These are phyloP conservation scores for Stichopus horrens DNA, from an alignment of 53 echinoderm and acorn worm genomes.

Conservation along the genomic window DNA sequence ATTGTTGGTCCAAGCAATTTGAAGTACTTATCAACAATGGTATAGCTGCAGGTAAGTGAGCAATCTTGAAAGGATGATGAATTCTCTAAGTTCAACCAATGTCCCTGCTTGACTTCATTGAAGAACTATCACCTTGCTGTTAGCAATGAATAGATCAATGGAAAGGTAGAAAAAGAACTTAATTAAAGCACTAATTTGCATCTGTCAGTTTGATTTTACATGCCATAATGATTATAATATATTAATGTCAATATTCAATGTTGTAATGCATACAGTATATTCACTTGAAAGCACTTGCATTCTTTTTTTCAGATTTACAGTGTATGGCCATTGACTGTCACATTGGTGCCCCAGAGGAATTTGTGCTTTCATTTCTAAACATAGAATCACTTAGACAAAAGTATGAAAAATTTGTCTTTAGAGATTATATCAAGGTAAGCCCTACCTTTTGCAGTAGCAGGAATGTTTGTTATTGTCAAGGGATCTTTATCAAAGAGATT, in stretches of 20 bases:
- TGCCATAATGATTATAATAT: neutral
- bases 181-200: no score
- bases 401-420: constrained; percentile 83
- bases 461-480: no score
- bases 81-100: no score
- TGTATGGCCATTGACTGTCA: constrained; percentile 95
- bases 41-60: constrained; percentile 70
- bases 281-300: neutral
- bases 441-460: neutral
- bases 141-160: no score
- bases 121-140: no score
- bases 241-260: neutral
- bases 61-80: no score
- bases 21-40: constrained; percentile 81
- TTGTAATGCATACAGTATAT: neutral
- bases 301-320: constrained; percentile 61
- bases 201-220: no score
- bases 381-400: constrained; percentile 58
- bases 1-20: constrained; percentile 83
- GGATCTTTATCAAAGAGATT: no score
- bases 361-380: constrained; percentile 78
- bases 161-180: no score
- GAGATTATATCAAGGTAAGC: constrained; percentile 89
- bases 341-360: constrained; percentile 91
- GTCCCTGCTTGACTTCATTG: no score